Conservation (phyloP, 2,797 vertebrate species). For the Argentina silus region DNA sequence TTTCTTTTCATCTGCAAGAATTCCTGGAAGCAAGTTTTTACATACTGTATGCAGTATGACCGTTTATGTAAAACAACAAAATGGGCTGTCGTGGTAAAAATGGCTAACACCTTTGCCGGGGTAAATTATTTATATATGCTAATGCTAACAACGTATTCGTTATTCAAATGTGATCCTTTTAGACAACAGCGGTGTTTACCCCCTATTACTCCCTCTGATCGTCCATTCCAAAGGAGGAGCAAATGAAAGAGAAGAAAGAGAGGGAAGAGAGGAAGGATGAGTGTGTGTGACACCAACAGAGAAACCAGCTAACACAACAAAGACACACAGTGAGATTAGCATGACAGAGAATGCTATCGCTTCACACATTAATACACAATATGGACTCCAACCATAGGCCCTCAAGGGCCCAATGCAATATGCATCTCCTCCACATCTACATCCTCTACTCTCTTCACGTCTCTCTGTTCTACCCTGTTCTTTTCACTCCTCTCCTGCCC, state of each 20-base stretch:
- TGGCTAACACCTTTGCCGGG: constrained; percentile 60
- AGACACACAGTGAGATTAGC: constrained; percentile 71
- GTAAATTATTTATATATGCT: constrained; percentile 74
- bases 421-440: constrained; percentile 66
- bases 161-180: constrained; percentile 79
- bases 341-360: constrained; percentile 73
- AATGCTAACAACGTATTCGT: constrained; percentile 74
- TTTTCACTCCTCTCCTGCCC: constrained; percentile 26
- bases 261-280: constrained; percentile 60
- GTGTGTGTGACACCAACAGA: constrained; percentile 66
- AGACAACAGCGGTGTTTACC: constrained; percentile 78
- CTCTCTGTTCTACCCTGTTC: constrained; percentile 31
- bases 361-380: constrained; percentile 69
- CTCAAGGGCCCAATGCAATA: constrained; percentile 58
- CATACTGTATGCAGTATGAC: constrained; percentile 41
- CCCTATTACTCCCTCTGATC: constrained; percentile 73
- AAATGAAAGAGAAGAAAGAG: constrained; percentile 66
- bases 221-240: constrained; percentile 66
- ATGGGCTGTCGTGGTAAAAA: constrained; percentile 64
- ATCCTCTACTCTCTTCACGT: constrained; percentile 59
- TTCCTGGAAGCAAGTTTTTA: constrained; percentile 69
- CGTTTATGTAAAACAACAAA: constrained; percentile 13
- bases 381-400: constrained; percentile 63
- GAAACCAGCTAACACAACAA: constrained; percentile 69
- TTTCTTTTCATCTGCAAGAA: constrained; percentile 62